A percentile compares a stretch with the other conserved stretches of the same genome.
These are phyloP conservation scores for Dermatophagoides farinae DNA, from an alignment of 1,140 invertebrate species.

Conservation along the genomic window DNA sequence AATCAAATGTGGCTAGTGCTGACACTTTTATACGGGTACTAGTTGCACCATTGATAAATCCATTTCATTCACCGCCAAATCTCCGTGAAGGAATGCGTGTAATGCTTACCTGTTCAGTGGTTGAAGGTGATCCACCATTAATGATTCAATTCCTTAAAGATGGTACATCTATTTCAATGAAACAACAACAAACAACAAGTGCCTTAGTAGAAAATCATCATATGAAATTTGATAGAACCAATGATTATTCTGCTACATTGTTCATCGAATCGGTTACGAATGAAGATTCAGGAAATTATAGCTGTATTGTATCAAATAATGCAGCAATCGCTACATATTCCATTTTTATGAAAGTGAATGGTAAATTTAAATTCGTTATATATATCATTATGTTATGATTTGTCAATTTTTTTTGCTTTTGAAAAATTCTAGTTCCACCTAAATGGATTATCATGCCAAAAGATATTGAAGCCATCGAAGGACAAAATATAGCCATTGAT, in stretches of 20 bases:
- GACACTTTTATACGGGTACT: conserved; percentile 81
- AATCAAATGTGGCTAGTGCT: conserved; percentile 53
- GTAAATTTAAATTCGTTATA: no score
- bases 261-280: conserved; percentile 18
- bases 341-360: conserved; percentile 26
- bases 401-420: neutral
- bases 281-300: conserved; percentile 28
- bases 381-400: neutral
- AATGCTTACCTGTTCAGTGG: conserved; percentile 59
- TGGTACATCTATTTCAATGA: conserved; percentile 33
- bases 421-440: conserved; percentile 27
- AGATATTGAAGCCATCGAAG: conserved; percentile 29
- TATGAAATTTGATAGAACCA: conserved; percentile 16
- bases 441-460: conserved; percentile 32
- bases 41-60: conserved; percentile 39
- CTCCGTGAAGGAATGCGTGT: conserved; percentile 59
- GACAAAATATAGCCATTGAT: conserved; percentile 26
- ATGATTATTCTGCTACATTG: conserved; percentile 26
- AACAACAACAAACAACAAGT: neutral
- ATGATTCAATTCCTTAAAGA: conserved; percentile 56
- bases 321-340: conserved; percentile 20
- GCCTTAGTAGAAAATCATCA: neutral
- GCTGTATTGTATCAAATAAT: conserved; percentile 17
- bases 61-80: conserved; percentile 35
- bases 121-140: conserved; percentile 52